Conservation (phyloP, 2,113 vertebrate species). For the Toxostoma redivivum region DNA sequence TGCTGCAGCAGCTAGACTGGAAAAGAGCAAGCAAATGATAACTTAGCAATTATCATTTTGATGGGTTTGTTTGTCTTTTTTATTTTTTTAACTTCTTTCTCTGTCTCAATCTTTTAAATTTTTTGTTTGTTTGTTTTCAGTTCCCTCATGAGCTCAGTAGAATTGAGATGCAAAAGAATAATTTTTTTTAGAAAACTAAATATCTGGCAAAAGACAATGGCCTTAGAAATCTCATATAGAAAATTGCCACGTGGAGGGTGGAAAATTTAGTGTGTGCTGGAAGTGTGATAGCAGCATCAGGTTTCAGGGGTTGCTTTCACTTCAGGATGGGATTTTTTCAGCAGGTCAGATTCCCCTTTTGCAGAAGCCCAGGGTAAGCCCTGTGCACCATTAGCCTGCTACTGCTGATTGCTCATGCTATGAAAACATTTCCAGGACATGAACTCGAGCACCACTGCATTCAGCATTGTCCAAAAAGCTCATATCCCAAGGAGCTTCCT, state of each 20-base stretch:
- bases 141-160: not conserved
- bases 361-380: not conserved
- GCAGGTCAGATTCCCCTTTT: not conserved
- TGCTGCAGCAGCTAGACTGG: slow-evolving; percentile 14
- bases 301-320: not conserved
- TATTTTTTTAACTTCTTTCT: not conserved
- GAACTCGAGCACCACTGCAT: not conserved
- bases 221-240: not conserved
- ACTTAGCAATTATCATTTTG: slow-evolving; percentile 73
- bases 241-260: not conserved
- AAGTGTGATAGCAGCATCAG: not conserved
- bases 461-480: not conserved
- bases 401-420: not conserved
- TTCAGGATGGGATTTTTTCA: not conserved
- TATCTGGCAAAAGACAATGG: not conserved
- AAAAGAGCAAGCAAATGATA: slow-evolving; percentile 61
- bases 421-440: not conserved
- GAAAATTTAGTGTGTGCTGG: not conserved
- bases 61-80: slow-evolving; percentile 41
- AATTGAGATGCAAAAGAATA: not conserved
- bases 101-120: not conserved
- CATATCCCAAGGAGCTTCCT: rapidly evolving
- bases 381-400: rapidly evolving
- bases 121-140: not conserved
- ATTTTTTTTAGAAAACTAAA: not conserved